Conservation (phyloP, 2,888 invertebrate species). For the Phortica magna region DNA sequence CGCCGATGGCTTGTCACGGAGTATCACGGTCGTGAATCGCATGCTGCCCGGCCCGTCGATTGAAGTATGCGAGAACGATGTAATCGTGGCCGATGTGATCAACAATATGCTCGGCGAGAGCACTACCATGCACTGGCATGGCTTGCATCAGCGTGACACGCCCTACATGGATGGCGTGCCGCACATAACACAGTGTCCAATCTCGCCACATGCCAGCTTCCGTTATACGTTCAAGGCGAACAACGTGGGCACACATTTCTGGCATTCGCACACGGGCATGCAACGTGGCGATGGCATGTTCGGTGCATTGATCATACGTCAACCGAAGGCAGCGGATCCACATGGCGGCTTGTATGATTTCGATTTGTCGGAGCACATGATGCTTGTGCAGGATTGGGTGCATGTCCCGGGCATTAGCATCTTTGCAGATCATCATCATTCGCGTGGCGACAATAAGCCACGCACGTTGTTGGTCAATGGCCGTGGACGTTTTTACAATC, state of each 20-base stretch:
- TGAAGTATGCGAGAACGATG: slow-evolving; percentile 93
- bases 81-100: slow-evolving; percentile 88
- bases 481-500: slow-evolving; percentile 80
- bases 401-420: slow-evolving; percentile 85
- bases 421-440: slow-evolving; percentile 92
- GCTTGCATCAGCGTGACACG: slow-evolving; percentile 87
- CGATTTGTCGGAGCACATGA: slow-evolving; percentile 86
- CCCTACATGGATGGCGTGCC: slow-evolving; percentile 95
- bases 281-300: slow-evolving; percentile 92
- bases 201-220: slow-evolving; percentile 86
- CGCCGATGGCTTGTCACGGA: slow-evolving; percentile 88
- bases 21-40: slow-evolving; percentile 89
- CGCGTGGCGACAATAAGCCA: slow-evolving; percentile 89
- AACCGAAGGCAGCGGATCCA: slow-evolving; percentile 82
- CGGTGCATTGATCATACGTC: slow-evolving; percentile 87
- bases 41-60: slow-evolving; percentile 92
- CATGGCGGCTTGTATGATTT: slow-evolving; percentile 86
- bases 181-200: slow-evolving; percentile 90
- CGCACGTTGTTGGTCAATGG: slow-evolving; percentile 90
- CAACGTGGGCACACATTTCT: slow-evolving; percentile 90
- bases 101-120: slow-evolving; percentile 89
- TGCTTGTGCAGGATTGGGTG: slow-evolving; percentile 91
- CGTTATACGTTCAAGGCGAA: slow-evolving; percentile 87
- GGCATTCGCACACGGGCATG: slow-evolving; percentile 90
- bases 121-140: slow-evolving; percentile 95